Evolutionary conservation across 2,888 invertebrate species (phyloP).

Genomic region (Rhagium mordax): DNA sequence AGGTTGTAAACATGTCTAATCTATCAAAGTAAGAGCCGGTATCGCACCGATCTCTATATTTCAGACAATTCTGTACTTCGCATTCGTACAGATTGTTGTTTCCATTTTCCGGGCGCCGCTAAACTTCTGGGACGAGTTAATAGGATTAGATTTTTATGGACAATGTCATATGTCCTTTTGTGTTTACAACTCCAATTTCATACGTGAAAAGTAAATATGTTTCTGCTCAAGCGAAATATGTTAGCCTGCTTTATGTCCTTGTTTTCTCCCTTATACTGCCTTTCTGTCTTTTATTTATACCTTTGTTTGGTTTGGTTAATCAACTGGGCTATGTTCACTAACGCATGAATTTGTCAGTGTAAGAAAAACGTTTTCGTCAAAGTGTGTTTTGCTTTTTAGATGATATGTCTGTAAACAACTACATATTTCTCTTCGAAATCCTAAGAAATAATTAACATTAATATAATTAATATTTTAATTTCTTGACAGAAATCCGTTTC

Average conservation of each 20-base stretch:
- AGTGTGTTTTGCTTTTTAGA: background rate
- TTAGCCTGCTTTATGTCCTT: conserved; percentile 45
- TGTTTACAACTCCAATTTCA: conserved; percentile 61
- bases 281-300: conserved; percentile 13
- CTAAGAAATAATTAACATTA: too few relatives aligned
- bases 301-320: conserved; percentile 17
- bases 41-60: conserved; percentile 56
- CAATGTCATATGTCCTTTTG: conserved; percentile 67
- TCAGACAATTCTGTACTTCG: conserved; percentile 52
- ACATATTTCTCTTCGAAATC: too few relatives aligned
- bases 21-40: conserved; percentile 58
- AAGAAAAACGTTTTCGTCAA: background rate
- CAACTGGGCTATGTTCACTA: background rate
- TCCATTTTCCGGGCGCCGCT: conserved; percentile 62
- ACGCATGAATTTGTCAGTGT: background rate
- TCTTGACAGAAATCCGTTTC: too few relatives aligned
- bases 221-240: conserved; percentile 54
- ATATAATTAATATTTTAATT: too few relatives aligned
- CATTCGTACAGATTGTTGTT: conserved; percentile 56
- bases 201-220: conserved; percentile 62
- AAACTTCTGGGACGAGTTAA: conserved; percentile 66
- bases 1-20: conserved; percentile 60
- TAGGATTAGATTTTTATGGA: conserved; percentile 70
- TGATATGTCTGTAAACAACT: background rate
- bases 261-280: conserved; percentile 30